phyloP scores from a whole-genome alignment of 2,888 invertebrate species.

The Habroteleia sp. region DNA sequence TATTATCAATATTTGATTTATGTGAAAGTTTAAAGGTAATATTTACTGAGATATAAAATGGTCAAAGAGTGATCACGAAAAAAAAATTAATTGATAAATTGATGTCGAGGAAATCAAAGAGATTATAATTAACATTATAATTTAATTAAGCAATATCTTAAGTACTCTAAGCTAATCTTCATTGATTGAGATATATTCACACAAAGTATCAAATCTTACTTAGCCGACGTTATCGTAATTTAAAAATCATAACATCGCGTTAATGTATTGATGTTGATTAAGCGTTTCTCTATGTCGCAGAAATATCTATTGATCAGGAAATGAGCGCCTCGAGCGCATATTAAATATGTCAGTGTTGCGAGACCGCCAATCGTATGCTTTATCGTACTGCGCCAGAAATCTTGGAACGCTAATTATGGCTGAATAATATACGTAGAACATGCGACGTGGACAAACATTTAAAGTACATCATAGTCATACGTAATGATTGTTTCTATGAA shows the following conservation, averaged over 20 bases:
- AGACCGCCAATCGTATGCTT: constrained; percentile 23
- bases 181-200: no score
- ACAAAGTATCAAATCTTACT: no score
- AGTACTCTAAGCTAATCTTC: no score
- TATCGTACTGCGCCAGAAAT: constrained; percentile 35
- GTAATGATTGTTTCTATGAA: constrained; percentile 23
- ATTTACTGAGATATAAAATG: no score
- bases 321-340: constrained; percentile 16
- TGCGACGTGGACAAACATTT: constrained; percentile 51
- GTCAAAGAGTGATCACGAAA: no score
- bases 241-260: constrained; percentile 9
- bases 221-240: no score
- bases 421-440: constrained; percentile 45
- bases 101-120: no score
- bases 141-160: no score
- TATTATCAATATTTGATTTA: no score
- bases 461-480: constrained; percentile 22
- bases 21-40: no score
- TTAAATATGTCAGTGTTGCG: constrained; percentile 39
- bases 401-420: constrained; percentile 48
- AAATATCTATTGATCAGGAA: constrained; percentile 42
- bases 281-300: constrained; percentile 1
- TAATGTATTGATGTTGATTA: constrained; percentile 18
- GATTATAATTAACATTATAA: no score
- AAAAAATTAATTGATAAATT: no score